phyloP scores from a whole-genome alignment of 2,888 invertebrate genomes.

The Cabera pusaria region DNA sequence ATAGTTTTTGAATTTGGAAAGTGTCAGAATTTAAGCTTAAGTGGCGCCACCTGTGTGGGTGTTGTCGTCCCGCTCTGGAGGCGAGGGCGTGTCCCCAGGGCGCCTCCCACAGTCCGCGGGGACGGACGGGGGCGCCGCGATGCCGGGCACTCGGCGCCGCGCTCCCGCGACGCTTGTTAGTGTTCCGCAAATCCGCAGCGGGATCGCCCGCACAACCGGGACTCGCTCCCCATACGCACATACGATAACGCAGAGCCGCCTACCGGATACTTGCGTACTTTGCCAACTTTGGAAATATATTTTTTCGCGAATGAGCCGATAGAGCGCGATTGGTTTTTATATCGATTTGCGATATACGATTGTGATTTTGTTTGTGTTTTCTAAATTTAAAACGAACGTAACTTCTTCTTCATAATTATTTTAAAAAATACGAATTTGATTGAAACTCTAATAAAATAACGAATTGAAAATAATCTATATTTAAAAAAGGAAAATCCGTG shows the following conservation, averaged over 20 bases:
- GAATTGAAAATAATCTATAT: no score
- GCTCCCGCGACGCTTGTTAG: conserved; percentile 83
- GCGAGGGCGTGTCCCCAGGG: conserved; percentile 83
- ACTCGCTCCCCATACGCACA: conserved; percentile 76
- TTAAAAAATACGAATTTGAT: no score
- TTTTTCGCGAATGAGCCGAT: not conserved
- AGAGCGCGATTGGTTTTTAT: not conserved
- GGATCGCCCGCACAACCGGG: conserved; percentile 82
- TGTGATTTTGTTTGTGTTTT: conserved; percentile 20
- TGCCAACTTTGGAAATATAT: conserved; percentile 25
- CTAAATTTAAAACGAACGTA: not conserved
- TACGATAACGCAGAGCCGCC: conserved; percentile 77
- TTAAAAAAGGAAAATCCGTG: not conserved
- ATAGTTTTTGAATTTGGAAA: conserved; percentile 32
- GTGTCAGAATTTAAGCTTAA: conserved; percentile 32
- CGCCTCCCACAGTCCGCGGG: conserved; percentile 80
- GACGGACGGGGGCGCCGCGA: conserved; percentile 80
- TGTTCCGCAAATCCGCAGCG: conserved; percentile 82
- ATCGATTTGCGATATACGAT: conserved; percentile 9
- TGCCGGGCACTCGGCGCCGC: conserved; percentile 77
- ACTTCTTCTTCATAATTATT: not conserved
- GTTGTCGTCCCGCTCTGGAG: conserved; percentile 77
- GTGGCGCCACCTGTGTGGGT: conserved; percentile 73
- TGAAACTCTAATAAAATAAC: no score
- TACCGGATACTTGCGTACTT: conserved; percentile 55